Percentiles rank a stretch among this genome's conserved stretches.
phyloP scores from a whole-genome alignment of 2,113 vertebrate species.

The Phrynosoma blainvillii region DNA sequence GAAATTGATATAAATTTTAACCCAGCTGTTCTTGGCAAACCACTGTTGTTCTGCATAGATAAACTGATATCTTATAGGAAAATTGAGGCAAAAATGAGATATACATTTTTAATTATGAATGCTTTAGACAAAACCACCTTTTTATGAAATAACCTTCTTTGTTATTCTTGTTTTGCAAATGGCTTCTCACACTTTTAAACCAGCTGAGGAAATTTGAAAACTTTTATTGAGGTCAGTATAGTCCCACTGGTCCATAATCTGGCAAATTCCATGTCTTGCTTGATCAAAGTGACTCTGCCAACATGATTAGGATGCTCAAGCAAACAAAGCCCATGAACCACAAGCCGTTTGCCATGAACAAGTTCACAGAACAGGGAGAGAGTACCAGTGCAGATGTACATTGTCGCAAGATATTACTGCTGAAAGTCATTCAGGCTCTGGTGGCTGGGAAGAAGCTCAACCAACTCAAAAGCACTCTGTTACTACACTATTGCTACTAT shows the following conservation, averaged over 20 bases:
- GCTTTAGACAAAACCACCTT: too few species aligned
- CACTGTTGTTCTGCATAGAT: neutral
- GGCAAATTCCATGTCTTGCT: conserved; percentile 50
- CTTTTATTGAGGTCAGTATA: conserved; percentile 66
- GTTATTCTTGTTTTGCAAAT: neutral
- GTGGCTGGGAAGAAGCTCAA: conserved; percentile 59
- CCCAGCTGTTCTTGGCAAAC: neutral
- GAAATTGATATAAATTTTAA: neutral
- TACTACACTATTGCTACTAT: conserved; percentile 40
- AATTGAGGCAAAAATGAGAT: neutral
- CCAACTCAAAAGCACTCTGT: conserved; percentile 64
- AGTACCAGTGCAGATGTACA: conserved; percentile 68
- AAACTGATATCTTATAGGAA: neutral
- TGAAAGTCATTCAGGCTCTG: conserved; percentile 58
- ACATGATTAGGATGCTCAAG: conserved; percentile 63
- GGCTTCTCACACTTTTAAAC: conserved; percentile 39
- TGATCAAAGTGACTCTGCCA: conserved; percentile 76
- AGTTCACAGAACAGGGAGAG: conserved; percentile 59
- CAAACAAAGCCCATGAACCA: conserved; percentile 56
- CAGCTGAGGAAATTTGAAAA: conserved; percentile 10
- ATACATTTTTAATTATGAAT: neutral
- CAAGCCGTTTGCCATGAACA: conserved; percentile 59
- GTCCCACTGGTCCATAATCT: conserved; percentile 54
- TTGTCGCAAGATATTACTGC: conserved; percentile 69
- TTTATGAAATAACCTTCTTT: neutral